Base-by-base conservation (phyloP, 1,140 invertebrate genomes). In the Saccostrea echinata region DNA sequence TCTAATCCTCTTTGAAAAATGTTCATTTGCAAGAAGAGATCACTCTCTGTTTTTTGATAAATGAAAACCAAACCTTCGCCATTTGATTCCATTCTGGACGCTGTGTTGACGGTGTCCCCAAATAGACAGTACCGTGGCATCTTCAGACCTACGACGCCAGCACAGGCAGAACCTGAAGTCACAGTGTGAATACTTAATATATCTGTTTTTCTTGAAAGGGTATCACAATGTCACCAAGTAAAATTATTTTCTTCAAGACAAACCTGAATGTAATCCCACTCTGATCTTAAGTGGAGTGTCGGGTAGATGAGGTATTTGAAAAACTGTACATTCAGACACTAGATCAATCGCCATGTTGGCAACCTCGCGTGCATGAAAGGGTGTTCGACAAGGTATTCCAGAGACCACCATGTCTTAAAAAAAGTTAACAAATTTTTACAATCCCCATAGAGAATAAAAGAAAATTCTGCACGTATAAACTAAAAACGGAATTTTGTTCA, bases 101-200 rank as follows among this genome's bases (percentile, higher is more conserved):
- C 98, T 18, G 98, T 98, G 94, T 99, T 98, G 13, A 98, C 98
- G 1, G 98, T 98, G 94, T 98, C 98, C 0, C 98, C 98, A 95
- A 99, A 98, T 16, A 97, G 94, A 90, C 96, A 97, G 93, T 97
- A 97, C 16, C 96, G 92, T 0, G 96, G 96, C 96, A 96, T 96
- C 53, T 96, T 96, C 27, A 96, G 95, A 11, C 96, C 96, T 0
- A 97, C 96, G 0, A 96, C 96, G 0, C 96, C 96, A 0, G 96
- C 97, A 0, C 94, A 93, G 96, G 12, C 97, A 96, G 0, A 96
- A 94, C 94, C 94, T 87, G 57, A 43, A 43, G 43, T 43, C 43
- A 43, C 6, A 43, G 43, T 43, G 43, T 43, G 43, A 43, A 43
- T 43, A 43, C 43, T 8, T 4, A 43, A 9, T 43, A 43, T 43